Evolutionary conservation across 2,888 invertebrate genomes (phyloP).

Genomic region (Encarsia formosa): DNA sequence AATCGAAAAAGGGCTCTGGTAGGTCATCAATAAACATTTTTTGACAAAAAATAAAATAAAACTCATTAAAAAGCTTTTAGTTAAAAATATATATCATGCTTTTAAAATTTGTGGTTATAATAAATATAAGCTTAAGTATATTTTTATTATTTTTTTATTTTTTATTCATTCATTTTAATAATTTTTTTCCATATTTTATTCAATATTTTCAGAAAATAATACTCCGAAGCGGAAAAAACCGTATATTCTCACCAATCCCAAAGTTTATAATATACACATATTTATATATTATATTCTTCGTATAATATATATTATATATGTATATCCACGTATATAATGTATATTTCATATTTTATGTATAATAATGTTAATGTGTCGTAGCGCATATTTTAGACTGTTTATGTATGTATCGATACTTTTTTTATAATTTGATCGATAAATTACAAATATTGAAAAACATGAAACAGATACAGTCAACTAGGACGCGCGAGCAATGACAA

Average conservation of each 20-base stretch:
- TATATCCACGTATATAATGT: constrained; percentile 39
- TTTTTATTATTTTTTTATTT: constrained; percentile 28
- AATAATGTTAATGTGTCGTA: constrained; percentile 50
- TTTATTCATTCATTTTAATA: constrained; percentile 49
- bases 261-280: constrained; percentile 50
- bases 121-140: background rate
- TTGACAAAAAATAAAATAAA: no score
- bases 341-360: constrained; percentile 47
- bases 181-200: constrained; percentile 51
- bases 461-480: constrained; percentile 43
- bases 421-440: constrained; percentile 51
- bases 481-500: constrained; percentile 7
- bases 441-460: constrained; percentile 53
- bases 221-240: constrained; percentile 53
- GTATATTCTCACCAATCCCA: constrained; percentile 52
- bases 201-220: constrained; percentile 53
- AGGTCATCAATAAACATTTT: no score
- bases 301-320: constrained; percentile 48
- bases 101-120: background rate
- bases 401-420: constrained; percentile 50
- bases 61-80: no score
- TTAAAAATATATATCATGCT: no score
- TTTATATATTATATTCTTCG: constrained; percentile 47
- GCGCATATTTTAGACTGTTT: constrained; percentile 52
- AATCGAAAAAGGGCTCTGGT: no score